Conservation (phyloP, 2,113 vertebrate genomes). For the Equus quagga region DNA sequence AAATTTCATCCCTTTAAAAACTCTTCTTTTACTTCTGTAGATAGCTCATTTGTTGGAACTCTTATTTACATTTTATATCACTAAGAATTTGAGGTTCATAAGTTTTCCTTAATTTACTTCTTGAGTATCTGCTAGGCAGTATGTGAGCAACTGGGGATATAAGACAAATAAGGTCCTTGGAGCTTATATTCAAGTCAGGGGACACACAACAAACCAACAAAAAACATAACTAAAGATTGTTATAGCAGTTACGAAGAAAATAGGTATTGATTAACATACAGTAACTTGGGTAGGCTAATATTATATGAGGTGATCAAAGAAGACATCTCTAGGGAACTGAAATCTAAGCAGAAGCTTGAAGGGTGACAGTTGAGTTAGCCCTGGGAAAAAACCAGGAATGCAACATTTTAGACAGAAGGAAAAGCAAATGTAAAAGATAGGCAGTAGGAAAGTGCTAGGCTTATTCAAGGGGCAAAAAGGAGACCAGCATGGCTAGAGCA, state of each 20-base stretch:
- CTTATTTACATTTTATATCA: not conserved
- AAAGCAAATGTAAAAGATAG: not conserved
- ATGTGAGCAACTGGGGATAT: not conserved
- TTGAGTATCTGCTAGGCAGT: not conserved
- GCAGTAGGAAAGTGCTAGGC: not conserved
- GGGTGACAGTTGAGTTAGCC: not conserved
- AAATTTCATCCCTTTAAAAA: conserved; percentile 13
- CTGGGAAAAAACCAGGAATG: not conserved
- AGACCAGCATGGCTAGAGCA: not conserved
- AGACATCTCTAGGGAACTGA: not conserved
- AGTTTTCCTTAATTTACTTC: not conserved
- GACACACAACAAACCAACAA: not conserved
- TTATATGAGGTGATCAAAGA: not conserved
- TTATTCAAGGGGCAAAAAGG: not conserved
- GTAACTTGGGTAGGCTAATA: not conserved
- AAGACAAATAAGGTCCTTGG: not conserved
- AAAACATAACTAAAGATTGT: not conserved
- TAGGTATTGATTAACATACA: not conserved
- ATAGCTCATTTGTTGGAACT: not conserved
- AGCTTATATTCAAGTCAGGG: not conserved
- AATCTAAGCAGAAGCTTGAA: not conserved
- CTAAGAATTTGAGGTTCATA: not conserved
- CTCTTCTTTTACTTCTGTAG: not conserved
- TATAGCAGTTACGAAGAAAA: not conserved
- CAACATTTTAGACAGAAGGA: not conserved